Evolutionary conservation across 2,797 vertebrate species (phyloP).

Genomic region (Dallia pectoralis): DNA sequence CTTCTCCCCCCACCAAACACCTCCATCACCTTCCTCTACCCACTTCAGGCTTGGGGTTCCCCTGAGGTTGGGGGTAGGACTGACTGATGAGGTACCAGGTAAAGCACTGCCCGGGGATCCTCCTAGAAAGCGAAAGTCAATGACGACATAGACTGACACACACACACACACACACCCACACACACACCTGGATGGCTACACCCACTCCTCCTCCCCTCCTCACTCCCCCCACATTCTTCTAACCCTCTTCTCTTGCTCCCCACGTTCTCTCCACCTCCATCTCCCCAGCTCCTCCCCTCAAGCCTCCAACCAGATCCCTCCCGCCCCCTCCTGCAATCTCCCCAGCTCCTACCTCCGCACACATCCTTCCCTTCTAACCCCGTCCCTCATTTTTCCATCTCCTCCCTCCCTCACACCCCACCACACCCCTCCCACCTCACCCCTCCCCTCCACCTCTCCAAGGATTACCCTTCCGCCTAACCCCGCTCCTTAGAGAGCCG

Average conservation of each 20-base stretch:
- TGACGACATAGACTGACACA: slow-evolving; percentile 70
- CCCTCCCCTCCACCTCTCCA: background rate
- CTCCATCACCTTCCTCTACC: slow-evolving; percentile 51
- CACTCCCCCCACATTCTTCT: background rate
- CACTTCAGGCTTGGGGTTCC: slow-evolving; percentile 45
- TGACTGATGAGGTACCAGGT: slow-evolving; percentile 88
- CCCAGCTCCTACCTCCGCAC: background rate
- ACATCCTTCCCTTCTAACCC: background rate
- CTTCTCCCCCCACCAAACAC: slow-evolving; percentile 69
- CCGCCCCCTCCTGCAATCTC: no score
- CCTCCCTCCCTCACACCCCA: background rate
- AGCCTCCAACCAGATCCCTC: background rate
- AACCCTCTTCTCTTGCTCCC: background rate
- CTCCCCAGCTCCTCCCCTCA: background rate
- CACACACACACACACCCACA: slow-evolving; percentile 50
- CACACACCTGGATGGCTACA: slow-evolving; percentile 30
- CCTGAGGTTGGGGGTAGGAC: slow-evolving; percentile 74
- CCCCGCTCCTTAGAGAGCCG: no score
- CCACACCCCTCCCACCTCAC: background rate
- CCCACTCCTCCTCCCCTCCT: background rate
- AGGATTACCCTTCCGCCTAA: no score
- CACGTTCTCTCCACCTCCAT: background rate
- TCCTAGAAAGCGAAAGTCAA: slow-evolving; percentile 84
- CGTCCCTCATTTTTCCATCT: no score
- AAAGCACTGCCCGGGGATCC: slow-evolving; percentile 84